Evolutionary conservation across 2,797 vertebrate genomes (phyloP).

Genomic region (Caiman crocodilus): DNA sequence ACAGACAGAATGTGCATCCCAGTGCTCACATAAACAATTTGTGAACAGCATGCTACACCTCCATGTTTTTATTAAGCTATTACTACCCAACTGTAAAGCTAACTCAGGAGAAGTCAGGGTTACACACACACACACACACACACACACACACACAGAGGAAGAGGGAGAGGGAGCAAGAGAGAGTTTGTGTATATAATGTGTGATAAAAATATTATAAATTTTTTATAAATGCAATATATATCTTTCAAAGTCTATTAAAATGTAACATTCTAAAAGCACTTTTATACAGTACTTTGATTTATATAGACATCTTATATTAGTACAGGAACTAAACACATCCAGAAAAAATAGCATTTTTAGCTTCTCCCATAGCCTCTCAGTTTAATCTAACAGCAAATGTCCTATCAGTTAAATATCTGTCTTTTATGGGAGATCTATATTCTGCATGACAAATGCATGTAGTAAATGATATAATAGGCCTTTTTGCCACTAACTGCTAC

Average conservation of each 20-base stretch:
- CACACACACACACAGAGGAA: too few species aligned
- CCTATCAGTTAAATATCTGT: slow-evolving; percentile 18
- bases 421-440: background rate
- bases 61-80: background rate
- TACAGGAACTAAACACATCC: background rate
- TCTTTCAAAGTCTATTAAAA: background rate
- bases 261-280: background rate
- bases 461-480: background rate
- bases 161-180: background rate
- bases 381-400: background rate
- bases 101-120: background rate
- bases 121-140: too few species aligned
- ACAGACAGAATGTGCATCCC: background rate
- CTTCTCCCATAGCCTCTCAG: background rate
- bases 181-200: background rate
- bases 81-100: background rate
- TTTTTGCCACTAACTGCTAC: background rate
- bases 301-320: background rate
- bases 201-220: background rate
- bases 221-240: background rate
- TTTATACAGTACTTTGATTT: background rate
- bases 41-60: background rate
- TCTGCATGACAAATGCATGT: background rate
- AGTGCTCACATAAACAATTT: background rate
- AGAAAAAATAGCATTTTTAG: background rate